Conservation (phyloP, 2,888 invertebrate genomes). For the Cephus nigrinus region DNA sequence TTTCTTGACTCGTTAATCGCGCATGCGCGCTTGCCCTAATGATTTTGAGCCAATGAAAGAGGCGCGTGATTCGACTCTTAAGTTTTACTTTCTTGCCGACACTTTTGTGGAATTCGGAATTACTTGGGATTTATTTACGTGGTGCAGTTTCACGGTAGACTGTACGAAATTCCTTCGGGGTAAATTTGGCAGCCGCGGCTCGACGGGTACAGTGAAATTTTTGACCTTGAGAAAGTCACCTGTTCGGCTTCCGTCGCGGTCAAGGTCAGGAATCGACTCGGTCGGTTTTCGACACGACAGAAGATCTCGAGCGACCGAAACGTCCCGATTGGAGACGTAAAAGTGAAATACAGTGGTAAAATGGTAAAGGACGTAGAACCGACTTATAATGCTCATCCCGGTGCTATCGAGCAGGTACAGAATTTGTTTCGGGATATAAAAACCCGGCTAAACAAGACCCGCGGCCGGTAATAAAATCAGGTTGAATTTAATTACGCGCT, state of each 20-base stretch:
- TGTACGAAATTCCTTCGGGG: neutral
- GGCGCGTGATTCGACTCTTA: neutral
- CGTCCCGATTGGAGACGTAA: neutral
- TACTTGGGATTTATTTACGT: neutral
- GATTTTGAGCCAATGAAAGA: neutral
- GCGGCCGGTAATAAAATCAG: slow-evolving; percentile 53
- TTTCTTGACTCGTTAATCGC: neutral
- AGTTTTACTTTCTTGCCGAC: neutral
- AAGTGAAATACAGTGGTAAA: slow-evolving; percentile 21
- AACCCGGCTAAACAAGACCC: slow-evolving; percentile 50
- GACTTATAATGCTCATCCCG: slow-evolving; percentile 43
- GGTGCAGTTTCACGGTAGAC: neutral
- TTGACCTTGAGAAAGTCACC: neutral
- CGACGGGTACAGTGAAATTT: neutral
- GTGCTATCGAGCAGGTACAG: slow-evolving; percentile 43
- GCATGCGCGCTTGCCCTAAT: neutral
- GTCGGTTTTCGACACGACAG: neutral
- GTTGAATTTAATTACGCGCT: slow-evolving; percentile 60
- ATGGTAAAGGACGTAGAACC: slow-evolving; percentile 41
- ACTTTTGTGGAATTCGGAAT: neutral
- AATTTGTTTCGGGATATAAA: slow-evolving; percentile 58
- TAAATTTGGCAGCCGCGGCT: neutral
- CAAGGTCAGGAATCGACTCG: neutral
- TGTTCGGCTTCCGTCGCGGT: neutral
- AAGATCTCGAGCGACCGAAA: neutral